Percentiles rank a stretch among this genome's conserved stretches.
phyloP scores from a whole-genome alignment of 1,140 invertebrate genomes.

The Neodiprion virginianus region DNA sequence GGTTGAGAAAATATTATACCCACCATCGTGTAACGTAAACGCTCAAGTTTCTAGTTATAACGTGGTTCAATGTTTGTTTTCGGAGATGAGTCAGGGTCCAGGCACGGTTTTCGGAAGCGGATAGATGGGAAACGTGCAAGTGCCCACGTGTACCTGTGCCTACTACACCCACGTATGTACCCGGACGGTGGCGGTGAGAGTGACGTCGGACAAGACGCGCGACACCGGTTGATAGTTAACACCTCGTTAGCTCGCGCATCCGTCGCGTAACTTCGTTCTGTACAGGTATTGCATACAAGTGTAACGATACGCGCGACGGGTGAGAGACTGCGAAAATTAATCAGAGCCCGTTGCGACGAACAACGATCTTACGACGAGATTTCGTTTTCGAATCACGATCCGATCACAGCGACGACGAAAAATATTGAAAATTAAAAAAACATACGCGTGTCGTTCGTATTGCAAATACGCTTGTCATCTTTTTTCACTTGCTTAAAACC shows the following conservation, averaged over 20 bases:
- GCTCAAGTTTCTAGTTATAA: background rate
- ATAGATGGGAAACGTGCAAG: conserved; percentile 6
- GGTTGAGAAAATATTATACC: too few relatives aligned
- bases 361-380: too few relatives aligned
- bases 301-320: background rate
- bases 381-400: too few relatives aligned
- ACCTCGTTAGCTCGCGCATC: conserved; percentile 2
- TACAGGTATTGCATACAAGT: background rate
- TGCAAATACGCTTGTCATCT: too few relatives aligned
- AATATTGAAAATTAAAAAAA: too few relatives aligned
- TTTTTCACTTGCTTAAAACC: too few relatives aligned
- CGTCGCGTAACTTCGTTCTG: background rate
- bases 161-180: background rate
- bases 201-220: conserved; percentile 10
- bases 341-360: background rate
- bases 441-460: too few relatives aligned
- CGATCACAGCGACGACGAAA: too few relatives aligned
- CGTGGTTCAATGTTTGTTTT: conserved; percentile 36
- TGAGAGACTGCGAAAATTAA: too few relatives aligned
- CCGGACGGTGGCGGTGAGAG: background rate
- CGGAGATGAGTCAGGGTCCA: conserved; percentile 29
- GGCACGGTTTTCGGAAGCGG: conserved; percentile 21
- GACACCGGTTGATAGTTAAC: conserved; percentile 4
- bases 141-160: background rate
- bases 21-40: too few relatives aligned